Percentiles rank a stretch among this genome's conserved stretches.
Conservation (phyloP, 1,140 invertebrate species). For the Littorina saxatilis region DNA sequence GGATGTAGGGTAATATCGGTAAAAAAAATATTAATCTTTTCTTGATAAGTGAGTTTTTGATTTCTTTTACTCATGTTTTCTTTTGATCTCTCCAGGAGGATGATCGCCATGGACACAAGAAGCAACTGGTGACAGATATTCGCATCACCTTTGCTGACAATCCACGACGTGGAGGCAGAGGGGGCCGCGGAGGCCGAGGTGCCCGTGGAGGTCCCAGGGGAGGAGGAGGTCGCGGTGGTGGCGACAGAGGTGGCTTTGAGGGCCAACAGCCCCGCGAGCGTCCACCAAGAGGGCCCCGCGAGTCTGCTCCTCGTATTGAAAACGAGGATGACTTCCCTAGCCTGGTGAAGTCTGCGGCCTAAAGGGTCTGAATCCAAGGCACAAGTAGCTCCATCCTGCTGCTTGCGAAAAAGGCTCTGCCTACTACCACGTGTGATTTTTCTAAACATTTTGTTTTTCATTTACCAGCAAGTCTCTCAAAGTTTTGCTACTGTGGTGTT, state of each 20-base stretch:
- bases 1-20: no score
- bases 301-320: slow-evolving; percentile 92
- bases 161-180: slow-evolving; percentile 58
- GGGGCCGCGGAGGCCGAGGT: slow-evolving; percentile 54
- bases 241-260: slow-evolving; percentile 48
- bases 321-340: slow-evolving; percentile 96
- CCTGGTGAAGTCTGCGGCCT: slow-evolving; percentile 64
- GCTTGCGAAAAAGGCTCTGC: not conserved
- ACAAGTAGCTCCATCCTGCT: not conserved
- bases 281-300: slow-evolving; percentile 67
- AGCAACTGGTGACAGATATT: slow-evolving; percentile 62
- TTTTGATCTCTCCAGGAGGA: slow-evolving; percentile 46
- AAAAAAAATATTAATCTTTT: no score
- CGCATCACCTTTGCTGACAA: slow-evolving; percentile 70
- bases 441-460: no score
- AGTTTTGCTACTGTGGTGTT: no score
- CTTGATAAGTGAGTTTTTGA: no score
- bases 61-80: not conserved
- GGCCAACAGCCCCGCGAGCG: slow-evolving; percentile 51
- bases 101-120: slow-evolving; percentile 53
- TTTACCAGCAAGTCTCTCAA: no score
- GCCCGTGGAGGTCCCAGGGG: slow-evolving; percentile 53
- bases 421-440: no score
- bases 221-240: slow-evolving; percentile 47
- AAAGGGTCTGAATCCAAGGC: slow-evolving; percentile 41